Evolutionary conservation across 2,888 invertebrate genomes (phyloP).

Genomic region (Erynnis tages): DNA sequence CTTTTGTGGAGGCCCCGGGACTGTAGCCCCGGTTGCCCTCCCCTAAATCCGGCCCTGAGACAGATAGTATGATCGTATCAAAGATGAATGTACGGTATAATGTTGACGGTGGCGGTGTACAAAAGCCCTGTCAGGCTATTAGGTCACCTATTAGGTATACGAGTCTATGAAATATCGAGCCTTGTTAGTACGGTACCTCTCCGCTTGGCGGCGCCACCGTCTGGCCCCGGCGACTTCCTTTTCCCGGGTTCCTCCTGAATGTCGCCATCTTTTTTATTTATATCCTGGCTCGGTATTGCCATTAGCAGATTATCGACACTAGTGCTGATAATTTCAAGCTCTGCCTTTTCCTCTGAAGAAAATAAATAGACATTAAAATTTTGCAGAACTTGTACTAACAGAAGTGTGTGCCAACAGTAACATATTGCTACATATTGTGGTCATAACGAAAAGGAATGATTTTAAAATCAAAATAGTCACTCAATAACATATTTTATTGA

Average conservation of each 20-base stretch:
- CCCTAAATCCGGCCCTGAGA: too few species aligned
- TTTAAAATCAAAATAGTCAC: too few species aligned
- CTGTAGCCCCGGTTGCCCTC: too few species aligned
- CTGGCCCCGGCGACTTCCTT: constrained; percentile 52
- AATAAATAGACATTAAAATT: constrained; percentile 20
- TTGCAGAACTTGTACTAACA: background rate
- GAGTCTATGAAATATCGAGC: constrained; percentile 43
- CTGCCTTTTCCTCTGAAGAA: constrained; percentile 54
- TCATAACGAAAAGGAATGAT: too few species aligned
- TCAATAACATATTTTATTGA: too few species aligned
- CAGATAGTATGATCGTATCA: too few species aligned
- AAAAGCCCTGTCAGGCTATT: too few species aligned
- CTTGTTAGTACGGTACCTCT: constrained; percentile 43
- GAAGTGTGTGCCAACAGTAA: constrained; percentile 1
- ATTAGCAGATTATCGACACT: constrained; percentile 58
- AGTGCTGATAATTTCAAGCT: constrained; percentile 43
- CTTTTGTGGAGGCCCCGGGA: too few species aligned
- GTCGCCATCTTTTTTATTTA: constrained; percentile 48
- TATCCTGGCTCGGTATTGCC: constrained; percentile 62
- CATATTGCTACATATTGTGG: too few species aligned
- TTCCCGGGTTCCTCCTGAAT: constrained; percentile 40
- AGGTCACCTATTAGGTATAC: too few species aligned
- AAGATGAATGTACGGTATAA: too few species aligned
- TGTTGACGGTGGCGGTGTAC: too few species aligned
- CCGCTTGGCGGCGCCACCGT: constrained; percentile 45